Conservation (phyloP, 1,140 invertebrate genomes). For the Hormaphis cornu region DNA sequence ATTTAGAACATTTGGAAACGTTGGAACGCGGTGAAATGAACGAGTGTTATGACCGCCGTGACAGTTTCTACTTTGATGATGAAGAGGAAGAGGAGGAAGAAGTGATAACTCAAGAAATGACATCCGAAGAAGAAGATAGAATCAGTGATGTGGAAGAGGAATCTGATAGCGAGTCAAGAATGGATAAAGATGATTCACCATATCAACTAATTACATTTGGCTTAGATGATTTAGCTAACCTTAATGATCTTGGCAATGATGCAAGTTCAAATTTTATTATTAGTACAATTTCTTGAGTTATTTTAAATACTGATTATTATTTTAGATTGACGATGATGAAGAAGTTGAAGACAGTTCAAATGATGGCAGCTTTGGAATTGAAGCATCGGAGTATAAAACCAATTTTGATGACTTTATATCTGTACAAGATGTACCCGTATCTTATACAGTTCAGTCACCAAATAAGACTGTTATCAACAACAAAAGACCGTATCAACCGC, state of each 20-base stretch:
- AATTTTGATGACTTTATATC: constrained; percentile 28
- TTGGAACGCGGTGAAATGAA: constrained; percentile 72
- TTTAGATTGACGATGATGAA: constrained; percentile 16
- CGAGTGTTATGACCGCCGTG: constrained; percentile 50
- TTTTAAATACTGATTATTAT: neutral
- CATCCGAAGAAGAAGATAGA: constrained; percentile 12
- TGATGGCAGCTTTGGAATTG: constrained; percentile 23
- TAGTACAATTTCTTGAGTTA: neutral
- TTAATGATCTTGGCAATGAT: constrained; percentile 25
- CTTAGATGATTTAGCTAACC: constrained; percentile 16
- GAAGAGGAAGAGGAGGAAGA: constrained; percentile 45
- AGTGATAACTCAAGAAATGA: constrained; percentile 9
- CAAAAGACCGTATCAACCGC: constrained; percentile 9
- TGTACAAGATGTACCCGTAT: constrained; percentile 19
- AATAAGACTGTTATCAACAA: constrained; percentile 26
- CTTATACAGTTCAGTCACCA: constrained; percentile 3
- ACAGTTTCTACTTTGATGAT: constrained; percentile 46
- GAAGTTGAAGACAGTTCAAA: constrained; percentile 20
- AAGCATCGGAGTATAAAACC: constrained; percentile 19
- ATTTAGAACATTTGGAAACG: constrained; percentile 62
- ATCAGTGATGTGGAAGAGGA: constrained; percentile 27
- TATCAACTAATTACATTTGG: constrained; percentile 28
- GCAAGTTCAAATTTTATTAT: neutral
- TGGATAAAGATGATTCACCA: constrained; percentile 19
- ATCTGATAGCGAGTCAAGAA: constrained; percentile 15